phyloP scores from a whole-genome alignment of 2,888 invertebrate genomes.

The Pterostichus niger region DNA sequence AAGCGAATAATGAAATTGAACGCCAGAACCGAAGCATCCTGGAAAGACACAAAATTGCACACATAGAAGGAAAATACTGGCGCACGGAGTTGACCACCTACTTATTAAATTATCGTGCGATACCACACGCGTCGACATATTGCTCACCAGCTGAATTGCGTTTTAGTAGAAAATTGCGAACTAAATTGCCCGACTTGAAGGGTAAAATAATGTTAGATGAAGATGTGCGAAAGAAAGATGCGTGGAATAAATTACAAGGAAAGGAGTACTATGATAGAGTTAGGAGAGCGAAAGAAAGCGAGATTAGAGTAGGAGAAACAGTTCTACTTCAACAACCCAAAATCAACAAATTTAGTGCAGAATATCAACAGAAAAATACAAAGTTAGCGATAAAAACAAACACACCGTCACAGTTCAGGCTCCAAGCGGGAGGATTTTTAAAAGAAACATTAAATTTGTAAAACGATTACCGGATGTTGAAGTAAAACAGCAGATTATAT shows the following conservation, averaged over 20 bases:
- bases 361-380: not conserved
- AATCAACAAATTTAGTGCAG: not conserved
- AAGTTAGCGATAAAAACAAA: not conserved
- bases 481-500: no score
- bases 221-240: constrained; percentile 35
- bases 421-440: not conserved
- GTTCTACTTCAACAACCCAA: not conserved
- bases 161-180: constrained; percentile 56
- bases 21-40: constrained; percentile 68
- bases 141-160: constrained; percentile 66
- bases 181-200: constrained; percentile 52
- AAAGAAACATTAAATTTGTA: not conserved
- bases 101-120: constrained; percentile 68
- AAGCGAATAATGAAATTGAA: constrained; percentile 68
- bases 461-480: not conserved
- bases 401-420: not conserved
- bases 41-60: constrained; percentile 68
- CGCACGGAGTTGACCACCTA: constrained; percentile 67
- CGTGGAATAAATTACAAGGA: constrained; percentile 50
- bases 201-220: constrained; percentile 7
- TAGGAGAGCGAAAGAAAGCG: constrained; percentile 27
- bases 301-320: not conserved
- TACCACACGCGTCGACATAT: constrained; percentile 68
- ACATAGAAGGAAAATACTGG: constrained; percentile 68
- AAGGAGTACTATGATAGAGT: constrained; percentile 57